These are phyloP conservation scores for Antennarius striatus DNA, from an alignment of 2,113 vertebrate genomes.

Conservation along the genomic window DNA sequence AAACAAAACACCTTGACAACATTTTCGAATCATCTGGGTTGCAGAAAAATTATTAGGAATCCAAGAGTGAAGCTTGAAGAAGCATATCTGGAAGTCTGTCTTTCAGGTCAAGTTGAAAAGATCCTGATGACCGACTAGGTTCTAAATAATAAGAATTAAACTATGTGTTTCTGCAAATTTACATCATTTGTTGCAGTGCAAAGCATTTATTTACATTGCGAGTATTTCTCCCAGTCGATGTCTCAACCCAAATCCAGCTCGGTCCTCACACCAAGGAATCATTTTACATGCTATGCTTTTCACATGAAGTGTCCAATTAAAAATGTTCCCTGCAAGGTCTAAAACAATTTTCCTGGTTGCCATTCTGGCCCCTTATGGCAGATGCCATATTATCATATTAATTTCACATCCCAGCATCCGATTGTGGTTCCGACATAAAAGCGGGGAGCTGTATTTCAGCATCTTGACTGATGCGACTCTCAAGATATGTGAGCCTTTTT, in stretches of 20 bases:
- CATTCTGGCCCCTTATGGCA: slow-evolving; percentile 40
- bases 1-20: too few species aligned
- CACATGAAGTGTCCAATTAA: slow-evolving; percentile 67
- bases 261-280: slow-evolving; percentile 38
- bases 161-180: too few species aligned
- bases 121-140: too few species aligned
- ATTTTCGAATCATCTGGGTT: too few species aligned
- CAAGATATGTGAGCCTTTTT: slow-evolving; percentile 50
- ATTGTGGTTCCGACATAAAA: slow-evolving; percentile 71
- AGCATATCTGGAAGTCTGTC: too few species aligned
- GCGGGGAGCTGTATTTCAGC: slow-evolving; percentile 70
- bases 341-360: slow-evolving; percentile 43
- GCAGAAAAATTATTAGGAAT: too few species aligned
- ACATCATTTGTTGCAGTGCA: background rate
- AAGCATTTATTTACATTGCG: slow-evolving; percentile 5
- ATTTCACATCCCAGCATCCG: slow-evolving; percentile 71
- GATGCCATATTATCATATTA: slow-evolving; percentile 72
- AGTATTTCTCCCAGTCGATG: background rate
- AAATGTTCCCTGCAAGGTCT: slow-evolving; percentile 62
- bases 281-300: slow-evolving; percentile 73
- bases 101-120: too few species aligned
- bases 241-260: slow-evolving; percentile 47
- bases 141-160: too few species aligned
- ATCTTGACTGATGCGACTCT: slow-evolving; percentile 48
- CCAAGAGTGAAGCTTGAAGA: too few species aligned